A percentile compares a stretch with the other conserved stretches of the same genome.
phyloP scores from a whole-genome alignment of 2,113 vertebrate genomes.

The Paracanthobrama guichenoti region DNA sequence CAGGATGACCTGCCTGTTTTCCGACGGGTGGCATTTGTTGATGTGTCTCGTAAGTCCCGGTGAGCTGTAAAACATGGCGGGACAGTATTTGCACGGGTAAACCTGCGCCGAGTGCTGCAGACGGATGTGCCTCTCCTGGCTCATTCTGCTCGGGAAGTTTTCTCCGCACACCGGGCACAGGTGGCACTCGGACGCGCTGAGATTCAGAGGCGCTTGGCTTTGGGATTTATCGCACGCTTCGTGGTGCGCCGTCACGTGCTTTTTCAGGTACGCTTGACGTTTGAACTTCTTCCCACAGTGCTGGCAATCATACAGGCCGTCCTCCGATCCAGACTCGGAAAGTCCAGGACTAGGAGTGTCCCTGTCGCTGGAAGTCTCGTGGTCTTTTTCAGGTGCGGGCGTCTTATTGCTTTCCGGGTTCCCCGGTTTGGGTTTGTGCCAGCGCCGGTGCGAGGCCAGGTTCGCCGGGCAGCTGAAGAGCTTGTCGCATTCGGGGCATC shows the following conservation, averaged over 20 bases:
- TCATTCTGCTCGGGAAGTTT: conserved; percentile 80
- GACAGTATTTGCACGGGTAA: conserved; percentile 92
- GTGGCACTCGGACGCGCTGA: conserved; percentile 75
- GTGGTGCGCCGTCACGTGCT: conserved; percentile 83
- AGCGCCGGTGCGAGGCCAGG: conserved; percentile 91
- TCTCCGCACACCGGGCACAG: conserved; percentile 89
- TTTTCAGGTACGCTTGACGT: conserved; percentile 85
- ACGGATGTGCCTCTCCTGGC: conserved; percentile 88
- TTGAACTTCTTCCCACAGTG: conserved; percentile 88
- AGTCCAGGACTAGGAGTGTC: conserved; percentile 83
- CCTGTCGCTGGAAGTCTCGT: conserved; percentile 74
- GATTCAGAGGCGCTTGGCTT: conserved; percentile 70
- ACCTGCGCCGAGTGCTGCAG: conserved; percentile 87
- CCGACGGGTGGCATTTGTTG: conserved; percentile 94
- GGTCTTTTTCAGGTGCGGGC: conserved; percentile 53
- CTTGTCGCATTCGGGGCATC: conserved; percentile 93
- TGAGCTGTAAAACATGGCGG: conserved; percentile 91
- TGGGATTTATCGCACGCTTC: conserved; percentile 52
- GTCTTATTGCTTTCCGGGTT: conserved; percentile 58
- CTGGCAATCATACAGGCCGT: conserved; percentile 84
- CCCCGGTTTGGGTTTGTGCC: conserved; percentile 87
- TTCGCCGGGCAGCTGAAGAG: conserved; percentile 94
- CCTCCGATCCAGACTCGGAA: conserved; percentile 85
- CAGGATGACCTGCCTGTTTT: conserved; percentile 92
- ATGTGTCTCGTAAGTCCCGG: conserved; percentile 92